Evolutionary conservation across 2,888 invertebrate species (phyloP), one percentile per base, ranked within the genome.

Genomic region (Epicampocera succincta): DNA sequence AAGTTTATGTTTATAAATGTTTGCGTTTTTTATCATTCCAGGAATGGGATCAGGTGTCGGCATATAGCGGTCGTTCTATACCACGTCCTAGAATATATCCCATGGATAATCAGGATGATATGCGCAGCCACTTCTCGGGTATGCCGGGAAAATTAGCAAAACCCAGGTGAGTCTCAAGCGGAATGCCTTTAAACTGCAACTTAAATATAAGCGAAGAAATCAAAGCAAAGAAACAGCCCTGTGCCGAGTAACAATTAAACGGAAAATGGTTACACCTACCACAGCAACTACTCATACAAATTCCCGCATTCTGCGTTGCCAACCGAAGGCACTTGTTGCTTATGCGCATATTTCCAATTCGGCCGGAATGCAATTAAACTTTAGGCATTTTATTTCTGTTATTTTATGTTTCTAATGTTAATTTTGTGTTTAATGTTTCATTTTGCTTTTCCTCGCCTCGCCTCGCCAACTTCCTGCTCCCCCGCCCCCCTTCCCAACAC

Each of bases 11-110:
- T 46, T 2, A 46, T 8, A 6, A 15, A 15, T 6, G 8, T 15
- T 17, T 46, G 8, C 17, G 25, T 56, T 58, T 13, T 29, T 13
- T 44, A 9, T 56, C 4, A 33, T 71, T 76, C 17, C 83, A 93
- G 92, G 96, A 96, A 90, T 96, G 96, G 96, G 96, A 96, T 90
- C 95, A 95, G 89, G 95, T 97, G 83, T 98, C 97, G 50, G 96
- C 96, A 66, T 97, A 97, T 90, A 97, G 97, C 90, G 95, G 96
- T 85, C 94, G 97, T 88, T 97, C 97, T 87, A 96, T 96, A 90
- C 97, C 97, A 84, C 92, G 97, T 85, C 97, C 97, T 61, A 93
- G 96, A 86, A 96, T 97, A 90, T 97, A 96, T 91, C 93, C 94
- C 21, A 92, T 94, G 84, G 95, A 95, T 84, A 92, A 92, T 87